phyloP scores from a whole-genome alignment of 1,140 invertebrate genomes.

The Drosophila pandora region DNA sequence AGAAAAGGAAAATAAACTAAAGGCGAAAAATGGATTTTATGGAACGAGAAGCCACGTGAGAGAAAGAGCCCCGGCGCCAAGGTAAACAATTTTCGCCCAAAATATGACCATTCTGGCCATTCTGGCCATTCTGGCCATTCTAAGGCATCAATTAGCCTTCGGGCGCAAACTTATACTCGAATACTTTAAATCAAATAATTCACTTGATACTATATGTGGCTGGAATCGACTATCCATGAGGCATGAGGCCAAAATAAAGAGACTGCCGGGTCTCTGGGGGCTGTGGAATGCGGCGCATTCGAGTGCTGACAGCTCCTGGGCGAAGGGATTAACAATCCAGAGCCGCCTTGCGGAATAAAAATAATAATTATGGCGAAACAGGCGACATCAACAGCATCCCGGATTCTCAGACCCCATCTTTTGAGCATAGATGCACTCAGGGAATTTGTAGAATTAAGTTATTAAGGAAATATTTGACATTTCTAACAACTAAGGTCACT shows the following conservation, averaged over 20 bases:
- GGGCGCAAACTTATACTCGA: neutral
- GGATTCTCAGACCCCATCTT: neutral
- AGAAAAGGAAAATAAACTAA: neutral
- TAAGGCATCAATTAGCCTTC: constrained; percentile 1
- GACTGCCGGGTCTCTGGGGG: neutral
- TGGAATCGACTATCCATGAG: too few species aligned
- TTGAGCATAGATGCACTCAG: neutral
- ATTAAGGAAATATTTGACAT: neutral
- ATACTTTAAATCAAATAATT: neutral
- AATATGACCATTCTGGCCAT: neutral
- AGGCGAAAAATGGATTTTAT: neutral
- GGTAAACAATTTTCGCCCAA: neutral
- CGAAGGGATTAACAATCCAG: constrained; percentile 22
- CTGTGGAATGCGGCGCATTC: constrained; percentile 1
- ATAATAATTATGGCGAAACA: constrained; percentile 38
- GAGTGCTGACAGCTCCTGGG: constrained; percentile 25
- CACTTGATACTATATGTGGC: too few species aligned
- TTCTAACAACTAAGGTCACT: neutral
- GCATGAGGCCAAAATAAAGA: neutral
- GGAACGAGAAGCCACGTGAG: neutral
- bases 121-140: neutral
- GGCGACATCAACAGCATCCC: constrained; percentile 2
- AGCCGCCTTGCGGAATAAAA: constrained; percentile 19
- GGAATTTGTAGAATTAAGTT: too few species aligned
- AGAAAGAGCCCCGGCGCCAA: neutral